phyloP scores from a whole-genome alignment of 2,888 invertebrate species.

The Criorhina ranunculi region DNA sequence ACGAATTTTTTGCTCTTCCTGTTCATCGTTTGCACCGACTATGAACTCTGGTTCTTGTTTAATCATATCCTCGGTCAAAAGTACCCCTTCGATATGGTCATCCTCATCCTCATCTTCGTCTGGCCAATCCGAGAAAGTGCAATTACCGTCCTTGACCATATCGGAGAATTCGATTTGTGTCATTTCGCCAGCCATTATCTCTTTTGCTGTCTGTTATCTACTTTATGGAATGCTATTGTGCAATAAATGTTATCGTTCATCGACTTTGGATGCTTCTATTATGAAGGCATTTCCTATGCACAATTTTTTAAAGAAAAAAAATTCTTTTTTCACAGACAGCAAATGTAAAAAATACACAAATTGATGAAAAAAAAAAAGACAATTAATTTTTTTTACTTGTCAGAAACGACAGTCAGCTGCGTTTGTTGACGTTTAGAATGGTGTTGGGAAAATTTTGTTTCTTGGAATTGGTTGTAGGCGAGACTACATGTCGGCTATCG shows the following conservation, averaged over 20 bases:
- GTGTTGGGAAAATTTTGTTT: conserved; percentile 25
- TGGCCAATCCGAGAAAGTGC: conserved; percentile 67
- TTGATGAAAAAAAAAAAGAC: conserved; percentile 16
- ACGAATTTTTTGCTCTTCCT: conserved; percentile 68
- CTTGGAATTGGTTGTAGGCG: not conserved
- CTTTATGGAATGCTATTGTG: conserved; percentile 57
- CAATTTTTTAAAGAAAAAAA: not conserved
- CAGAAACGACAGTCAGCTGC: conserved; percentile 65
- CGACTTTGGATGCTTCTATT: not conserved
- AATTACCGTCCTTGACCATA: conserved; percentile 72
- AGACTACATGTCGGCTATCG: not conserved
- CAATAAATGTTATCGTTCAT: not conserved
- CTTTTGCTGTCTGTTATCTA: conserved; percentile 19
- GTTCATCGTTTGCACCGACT: conserved; percentile 30
- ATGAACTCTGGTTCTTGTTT: conserved; percentile 70
- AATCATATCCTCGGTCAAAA: conserved; percentile 69
- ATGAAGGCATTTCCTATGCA: conserved; percentile 20
- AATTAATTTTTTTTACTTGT: conserved; percentile 51
- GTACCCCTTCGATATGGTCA: conserved; percentile 20
- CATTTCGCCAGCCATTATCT: conserved; percentile 66
- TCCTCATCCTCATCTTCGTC: conserved; percentile 52
- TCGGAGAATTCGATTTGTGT: conserved; percentile 72
- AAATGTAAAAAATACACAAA: conserved; percentile 37
- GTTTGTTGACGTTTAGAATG: conserved; percentile 68
- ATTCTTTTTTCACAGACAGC: not conserved